These are phyloP conservation scores for Pedetes capensis DNA, from an alignment of 2,113 vertebrate species.

Conservation along the genomic window DNA sequence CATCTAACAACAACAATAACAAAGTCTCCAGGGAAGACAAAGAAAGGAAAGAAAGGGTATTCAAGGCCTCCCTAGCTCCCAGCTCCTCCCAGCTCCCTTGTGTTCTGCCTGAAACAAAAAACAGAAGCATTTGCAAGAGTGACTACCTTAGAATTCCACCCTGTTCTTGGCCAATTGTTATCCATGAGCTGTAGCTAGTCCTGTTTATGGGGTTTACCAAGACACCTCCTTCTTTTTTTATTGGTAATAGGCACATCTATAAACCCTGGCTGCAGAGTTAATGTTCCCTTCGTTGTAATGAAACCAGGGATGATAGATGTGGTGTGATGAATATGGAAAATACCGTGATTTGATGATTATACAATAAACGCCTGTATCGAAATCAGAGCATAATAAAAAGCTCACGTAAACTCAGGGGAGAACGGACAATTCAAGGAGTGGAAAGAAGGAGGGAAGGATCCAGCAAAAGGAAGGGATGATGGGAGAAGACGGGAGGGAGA, in stretches of 20 bases:
- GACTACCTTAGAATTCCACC: neutral
- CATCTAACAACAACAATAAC: too few species aligned
- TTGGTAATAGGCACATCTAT: fast-evolving
- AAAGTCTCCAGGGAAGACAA: neutral
- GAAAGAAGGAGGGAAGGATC: too few species aligned
- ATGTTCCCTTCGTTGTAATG: fast-evolving
- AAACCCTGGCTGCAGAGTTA: fast-evolving
- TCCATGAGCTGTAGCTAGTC: fast-evolving
- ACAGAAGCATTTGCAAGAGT: fast-evolving
- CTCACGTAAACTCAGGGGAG: too few species aligned
- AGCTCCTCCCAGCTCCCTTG: fast-evolving
- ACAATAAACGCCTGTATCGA: fast-evolving
- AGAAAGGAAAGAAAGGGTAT: neutral
- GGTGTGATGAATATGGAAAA: too few species aligned
- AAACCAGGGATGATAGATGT: too few species aligned
- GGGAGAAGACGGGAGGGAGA: too few species aligned
- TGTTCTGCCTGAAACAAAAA: neutral
- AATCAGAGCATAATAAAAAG: too few species aligned
- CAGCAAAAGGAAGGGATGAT: too few species aligned
- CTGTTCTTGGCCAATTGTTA: fast-evolving
- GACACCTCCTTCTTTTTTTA: neutral
- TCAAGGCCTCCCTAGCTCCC: neutral
- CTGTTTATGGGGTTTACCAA: fast-evolving
- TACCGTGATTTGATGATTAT: neutral
- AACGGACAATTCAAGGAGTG: too few species aligned